Conservation (phyloP, 1,140 invertebrate species). For the Drosophila sechellia region DNA sequence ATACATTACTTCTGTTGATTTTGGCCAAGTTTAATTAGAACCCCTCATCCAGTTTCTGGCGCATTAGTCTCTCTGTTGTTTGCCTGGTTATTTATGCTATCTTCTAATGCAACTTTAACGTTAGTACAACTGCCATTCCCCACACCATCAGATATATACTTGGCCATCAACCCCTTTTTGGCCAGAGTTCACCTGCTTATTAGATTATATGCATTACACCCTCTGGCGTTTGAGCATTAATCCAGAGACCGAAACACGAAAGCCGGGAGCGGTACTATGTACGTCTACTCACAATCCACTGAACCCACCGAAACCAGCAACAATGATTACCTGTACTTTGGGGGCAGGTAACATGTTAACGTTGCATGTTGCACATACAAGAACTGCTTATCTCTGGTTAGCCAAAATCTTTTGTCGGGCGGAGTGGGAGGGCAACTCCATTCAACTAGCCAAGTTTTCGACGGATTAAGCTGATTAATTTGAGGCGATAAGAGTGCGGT, state of each 20-base stretch:
- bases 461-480: slow-evolving; percentile 83
- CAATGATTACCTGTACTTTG: slow-evolving; percentile 49
- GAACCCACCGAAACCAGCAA: slow-evolving; percentile 1
- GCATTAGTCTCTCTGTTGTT: slow-evolving; percentile 28
- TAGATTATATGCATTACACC: slow-evolving; percentile 80
- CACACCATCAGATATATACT: slow-evolving; percentile 15
- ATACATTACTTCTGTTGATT: slow-evolving; percentile 40
- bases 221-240: slow-evolving; percentile 67
- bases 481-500: slow-evolving; percentile 76
- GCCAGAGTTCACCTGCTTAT: slow-evolving; percentile 69
- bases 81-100: slow-evolving; percentile 63
- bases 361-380: slow-evolving; percentile 70
- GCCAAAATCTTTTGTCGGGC: slow-evolving; percentile 46
- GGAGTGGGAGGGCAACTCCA: slow-evolving; percentile 20
- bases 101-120: slow-evolving; percentile 71
- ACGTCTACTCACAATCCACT: background rate
- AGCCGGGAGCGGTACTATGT: slow-evolving; percentile 22
- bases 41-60: slow-evolving; percentile 17
- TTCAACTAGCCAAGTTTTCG: slow-evolving; percentile 73
- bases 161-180: slow-evolving; percentile 35
- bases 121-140: slow-evolving; percentile 38
- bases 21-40: slow-evolving; percentile 31
- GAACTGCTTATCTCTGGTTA: slow-evolving; percentile 72
- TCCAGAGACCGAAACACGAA: slow-evolving; percentile 51
- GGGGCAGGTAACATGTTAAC: slow-evolving; percentile 70